A percentile compares a stretch with the other conserved stretches of the same genome.
These are phyloP conservation scores for Felis catus DNA, from an alignment of 2,113 vertebrate species.

Conservation along the genomic window DNA sequence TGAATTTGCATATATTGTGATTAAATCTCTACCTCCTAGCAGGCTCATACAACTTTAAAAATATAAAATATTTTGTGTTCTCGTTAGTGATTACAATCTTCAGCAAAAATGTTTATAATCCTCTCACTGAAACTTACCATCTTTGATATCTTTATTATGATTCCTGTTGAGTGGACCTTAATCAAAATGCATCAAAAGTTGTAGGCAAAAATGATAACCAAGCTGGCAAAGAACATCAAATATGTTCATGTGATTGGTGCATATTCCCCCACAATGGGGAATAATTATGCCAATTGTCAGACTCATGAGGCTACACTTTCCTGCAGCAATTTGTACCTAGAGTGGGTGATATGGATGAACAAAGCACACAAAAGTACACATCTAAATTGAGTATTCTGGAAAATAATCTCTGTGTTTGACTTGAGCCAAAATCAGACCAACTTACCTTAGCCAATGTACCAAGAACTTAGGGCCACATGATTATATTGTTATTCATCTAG, in stretches of 20 bases:
- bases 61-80: neutral
- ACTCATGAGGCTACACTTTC: neutral
- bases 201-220: neutral
- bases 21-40: constrained; percentile 2
- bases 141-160: neutral
- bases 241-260: neutral
- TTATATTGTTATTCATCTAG: neutral
- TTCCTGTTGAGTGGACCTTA: neutral
- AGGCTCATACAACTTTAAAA: neutral
- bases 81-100: neutral
- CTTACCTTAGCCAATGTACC: neutral
- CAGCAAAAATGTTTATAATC: neutral
- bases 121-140: neutral
- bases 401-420: constrained; percentile 23
- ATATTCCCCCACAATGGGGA: neutral
- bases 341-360: neutral
- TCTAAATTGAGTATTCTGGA: neutral
- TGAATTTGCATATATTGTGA: neutral
- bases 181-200: neutral
- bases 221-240: neutral
- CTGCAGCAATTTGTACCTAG: neutral
- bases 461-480: neutral
- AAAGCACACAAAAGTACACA: neutral
- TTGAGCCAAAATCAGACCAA: neutral
- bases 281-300: neutral